Evolutionary conservation across 2,888 invertebrate genomes (phyloP).

Genomic region (Alitta virens): DNA sequence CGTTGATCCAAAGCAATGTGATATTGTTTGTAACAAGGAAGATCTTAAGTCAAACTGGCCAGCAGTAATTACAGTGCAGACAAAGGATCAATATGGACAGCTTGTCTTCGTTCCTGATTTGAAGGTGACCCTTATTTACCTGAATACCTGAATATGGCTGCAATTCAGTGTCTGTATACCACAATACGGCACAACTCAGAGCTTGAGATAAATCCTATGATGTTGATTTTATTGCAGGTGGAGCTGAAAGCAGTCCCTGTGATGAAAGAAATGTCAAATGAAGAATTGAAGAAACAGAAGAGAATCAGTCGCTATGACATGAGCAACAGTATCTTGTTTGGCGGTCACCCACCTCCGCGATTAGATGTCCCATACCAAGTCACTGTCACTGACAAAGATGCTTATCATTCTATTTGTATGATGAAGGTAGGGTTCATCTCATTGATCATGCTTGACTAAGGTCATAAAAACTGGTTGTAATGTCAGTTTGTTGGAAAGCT

Average conservation of each 20-base stretch:
- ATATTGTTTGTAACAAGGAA: conserved; percentile 71
- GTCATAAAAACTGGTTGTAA: too few species aligned
- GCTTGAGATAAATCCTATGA: too few species aligned
- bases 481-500: too few species aligned
- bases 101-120: conserved; percentile 80
- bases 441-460: neutral
- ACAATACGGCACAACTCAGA: too few species aligned
- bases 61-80: conserved; percentile 75
- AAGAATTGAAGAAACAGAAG: conserved; percentile 61
- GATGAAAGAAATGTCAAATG: conserved; percentile 64
- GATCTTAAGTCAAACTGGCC: conserved; percentile 76
- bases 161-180: too few species aligned
- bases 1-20: conserved; percentile 84
- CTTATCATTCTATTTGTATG: conserved; percentile 90
- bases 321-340: conserved; percentile 61
- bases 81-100: conserved; percentile 89
- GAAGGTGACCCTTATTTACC: conserved; percentile 62
- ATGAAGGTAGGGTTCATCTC: conserved; percentile 73
- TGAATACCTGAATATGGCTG: too few species aligned
- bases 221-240: conserved; percentile 58
- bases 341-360: conserved; percentile 66
- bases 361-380: conserved; percentile 78
- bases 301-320: conserved; percentile 60
- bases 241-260: conserved; percentile 74
- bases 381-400: conserved; percentile 77